Evolutionary conservation across 2,888 invertebrate species (phyloP).

Genomic region (Xylota sylvarum): DNA sequence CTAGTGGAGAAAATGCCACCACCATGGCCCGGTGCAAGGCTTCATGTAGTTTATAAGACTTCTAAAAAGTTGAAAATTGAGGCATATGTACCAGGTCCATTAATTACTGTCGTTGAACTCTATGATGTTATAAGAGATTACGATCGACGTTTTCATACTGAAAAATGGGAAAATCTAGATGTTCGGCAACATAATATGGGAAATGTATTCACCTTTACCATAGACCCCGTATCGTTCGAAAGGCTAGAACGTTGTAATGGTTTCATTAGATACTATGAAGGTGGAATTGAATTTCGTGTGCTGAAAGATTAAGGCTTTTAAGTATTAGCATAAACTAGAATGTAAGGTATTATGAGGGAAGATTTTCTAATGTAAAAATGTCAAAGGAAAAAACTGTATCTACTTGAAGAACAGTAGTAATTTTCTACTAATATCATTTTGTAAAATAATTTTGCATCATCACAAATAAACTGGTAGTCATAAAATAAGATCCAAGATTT

Average conservation of each 20-base stretch:
- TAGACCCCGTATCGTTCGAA: neutral
- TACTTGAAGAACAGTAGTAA: too few species aligned
- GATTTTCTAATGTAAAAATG: too few species aligned
- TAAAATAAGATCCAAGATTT: too few species aligned
- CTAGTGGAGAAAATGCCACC: slow-evolving; percentile 33
- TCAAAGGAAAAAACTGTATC: too few species aligned
- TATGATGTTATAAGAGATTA: neutral
- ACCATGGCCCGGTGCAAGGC: slow-evolving; percentile 35
- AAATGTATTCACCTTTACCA: slow-evolving; percentile 30
- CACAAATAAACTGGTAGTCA: too few species aligned
- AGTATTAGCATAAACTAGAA: neutral
- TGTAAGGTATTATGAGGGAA: neutral
- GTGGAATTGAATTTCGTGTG: slow-evolving; percentile 33
- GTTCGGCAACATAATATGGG: slow-evolving; percentile 29
- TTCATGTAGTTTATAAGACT: neutral
- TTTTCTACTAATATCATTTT: too few species aligned
- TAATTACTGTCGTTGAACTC: neutral
- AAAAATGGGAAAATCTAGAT: neutral
- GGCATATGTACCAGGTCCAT: slow-evolving; percentile 20
- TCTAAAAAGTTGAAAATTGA: neutral
- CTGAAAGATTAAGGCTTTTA: neutral
- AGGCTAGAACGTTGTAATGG: slow-evolving; percentile 18
- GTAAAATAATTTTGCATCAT: too few species aligned
- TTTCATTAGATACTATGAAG: slow-evolving; percentile 15
- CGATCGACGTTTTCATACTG: neutral